These are phyloP conservation scores for Tragelaphus scriptus DNA, from an alignment of 2,113 vertebrate species.

Conservation along the genomic window DNA sequence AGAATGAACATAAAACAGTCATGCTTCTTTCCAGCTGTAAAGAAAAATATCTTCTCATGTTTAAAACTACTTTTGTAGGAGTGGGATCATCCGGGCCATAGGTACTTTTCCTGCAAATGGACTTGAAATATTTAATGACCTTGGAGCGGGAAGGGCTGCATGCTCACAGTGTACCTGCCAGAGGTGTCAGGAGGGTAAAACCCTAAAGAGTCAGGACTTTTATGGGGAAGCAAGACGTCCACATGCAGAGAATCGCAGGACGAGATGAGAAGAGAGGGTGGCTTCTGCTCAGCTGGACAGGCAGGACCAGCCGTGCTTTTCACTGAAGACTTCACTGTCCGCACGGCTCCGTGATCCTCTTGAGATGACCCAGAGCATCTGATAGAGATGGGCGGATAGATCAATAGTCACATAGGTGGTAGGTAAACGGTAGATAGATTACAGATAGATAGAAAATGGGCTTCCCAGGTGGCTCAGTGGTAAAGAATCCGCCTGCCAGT, in stretches of 20 bases:
- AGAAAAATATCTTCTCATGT: not conserved
- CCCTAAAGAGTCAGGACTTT: not conserved
- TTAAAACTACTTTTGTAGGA: not conserved
- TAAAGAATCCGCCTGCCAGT: not conserved
- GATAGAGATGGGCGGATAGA: not conserved
- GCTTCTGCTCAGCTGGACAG: not conserved
- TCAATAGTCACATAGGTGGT: not conserved
- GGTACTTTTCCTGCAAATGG: not conserved
- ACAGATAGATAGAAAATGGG: not conserved
- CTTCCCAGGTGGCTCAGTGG: not conserved
- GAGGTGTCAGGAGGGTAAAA: not conserved
- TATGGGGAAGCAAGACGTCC: not conserved
- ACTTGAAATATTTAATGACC: not conserved
- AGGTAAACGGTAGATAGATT: not conserved
- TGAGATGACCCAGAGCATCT: not conserved
- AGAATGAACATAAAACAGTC: not conserved
- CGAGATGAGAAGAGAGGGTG: too few relatives aligned
- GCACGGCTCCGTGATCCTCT: accelerated
- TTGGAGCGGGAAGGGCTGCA: not conserved
- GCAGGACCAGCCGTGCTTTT: not conserved
- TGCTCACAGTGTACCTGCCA: not conserved
- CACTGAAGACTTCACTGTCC: not conserved
- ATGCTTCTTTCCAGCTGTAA: not conserved
- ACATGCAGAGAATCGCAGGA: not conserved
- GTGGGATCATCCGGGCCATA: not conserved